phyloP scores from a whole-genome alignment of 1,140 invertebrate genomes.

The Drosophila pallidifrons region DNA sequence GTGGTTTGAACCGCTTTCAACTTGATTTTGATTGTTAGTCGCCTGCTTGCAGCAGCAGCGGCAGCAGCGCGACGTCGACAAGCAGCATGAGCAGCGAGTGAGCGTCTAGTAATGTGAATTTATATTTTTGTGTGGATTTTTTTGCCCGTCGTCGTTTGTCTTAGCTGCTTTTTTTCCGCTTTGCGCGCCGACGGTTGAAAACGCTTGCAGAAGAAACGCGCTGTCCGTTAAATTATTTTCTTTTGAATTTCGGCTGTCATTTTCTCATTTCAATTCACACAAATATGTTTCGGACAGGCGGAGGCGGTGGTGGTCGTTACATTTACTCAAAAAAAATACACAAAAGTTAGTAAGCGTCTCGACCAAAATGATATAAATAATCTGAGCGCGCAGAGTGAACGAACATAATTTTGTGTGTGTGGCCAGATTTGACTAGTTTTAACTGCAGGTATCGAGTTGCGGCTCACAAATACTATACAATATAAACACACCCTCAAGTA shows the following conservation, averaged over 20 bases:
- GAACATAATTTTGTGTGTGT: not conserved
- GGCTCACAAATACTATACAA: slow-evolving; percentile 14
- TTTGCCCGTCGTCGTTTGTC: slow-evolving; percentile 1
- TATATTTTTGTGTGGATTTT: slow-evolving; percentile 22
- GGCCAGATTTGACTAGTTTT: slow-evolving; percentile 37
- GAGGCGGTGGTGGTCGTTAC: slow-evolving; percentile 13
- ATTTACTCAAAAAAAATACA: slow-evolving; percentile 46
- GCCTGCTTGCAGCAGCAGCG: not conserved
- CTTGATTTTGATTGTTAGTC: slow-evolving; percentile 64
- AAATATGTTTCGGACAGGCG: slow-evolving; percentile 23
- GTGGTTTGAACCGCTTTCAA: slow-evolving; percentile 76
- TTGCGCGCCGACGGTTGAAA: slow-evolving; percentile 18
- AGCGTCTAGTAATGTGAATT: slow-evolving; percentile 42
- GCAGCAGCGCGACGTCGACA: slow-evolving; percentile 25
- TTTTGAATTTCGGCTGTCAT: not conserved
- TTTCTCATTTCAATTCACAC: slow-evolving; percentile 24
- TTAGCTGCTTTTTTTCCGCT: slow-evolving; percentile 38
- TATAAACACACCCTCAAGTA: not conserved
- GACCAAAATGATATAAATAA: not conserved
- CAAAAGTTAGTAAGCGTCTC: slow-evolving; percentile 63
- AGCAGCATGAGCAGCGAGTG: slow-evolving; percentile 14
- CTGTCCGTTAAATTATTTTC: not conserved
- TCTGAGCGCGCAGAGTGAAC: slow-evolving; percentile 26
- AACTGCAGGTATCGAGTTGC: slow-evolving; percentile 24
- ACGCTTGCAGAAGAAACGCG: slow-evolving; percentile 2